These are phyloP conservation scores for Microtus obscurus DNA, from an alignment of 2,797 vertebrate genomes.

Conservation along the genomic window DNA sequence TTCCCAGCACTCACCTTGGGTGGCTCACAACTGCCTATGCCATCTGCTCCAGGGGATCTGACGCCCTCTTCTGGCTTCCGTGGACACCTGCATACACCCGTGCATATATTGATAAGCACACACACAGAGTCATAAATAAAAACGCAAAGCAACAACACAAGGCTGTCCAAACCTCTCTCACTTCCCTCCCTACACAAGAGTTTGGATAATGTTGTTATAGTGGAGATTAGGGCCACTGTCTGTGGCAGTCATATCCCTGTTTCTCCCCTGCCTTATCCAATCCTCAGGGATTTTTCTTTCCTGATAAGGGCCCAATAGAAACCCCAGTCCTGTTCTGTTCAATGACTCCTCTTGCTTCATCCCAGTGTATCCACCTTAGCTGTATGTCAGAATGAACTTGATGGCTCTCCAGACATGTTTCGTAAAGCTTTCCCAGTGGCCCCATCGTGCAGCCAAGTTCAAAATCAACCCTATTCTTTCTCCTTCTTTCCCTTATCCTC, in stretches of 20 bases:
- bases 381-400: background rate
- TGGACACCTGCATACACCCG: background rate
- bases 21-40: background rate
- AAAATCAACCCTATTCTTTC: background rate
- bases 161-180: background rate
- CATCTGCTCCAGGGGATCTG: background rate
- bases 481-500: background rate
- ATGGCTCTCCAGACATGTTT: background rate
- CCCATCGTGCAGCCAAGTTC: background rate
- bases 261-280: background rate
- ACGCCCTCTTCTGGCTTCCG: background rate
- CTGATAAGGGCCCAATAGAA: background rate
- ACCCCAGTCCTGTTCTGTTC: background rate
- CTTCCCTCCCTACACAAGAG: background rate
- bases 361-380: background rate
- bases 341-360: background rate
- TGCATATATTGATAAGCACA: background rate
- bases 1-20: background rate
- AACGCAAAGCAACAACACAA: background rate
- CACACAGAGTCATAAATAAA: background rate
- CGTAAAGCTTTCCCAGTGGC: background rate
- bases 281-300: background rate
- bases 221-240: background rate
- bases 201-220: background rate
- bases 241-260: background rate